phyloP scores from a whole-genome alignment of 2,888 invertebrate species.

The Hermodice carunculata region DNA sequence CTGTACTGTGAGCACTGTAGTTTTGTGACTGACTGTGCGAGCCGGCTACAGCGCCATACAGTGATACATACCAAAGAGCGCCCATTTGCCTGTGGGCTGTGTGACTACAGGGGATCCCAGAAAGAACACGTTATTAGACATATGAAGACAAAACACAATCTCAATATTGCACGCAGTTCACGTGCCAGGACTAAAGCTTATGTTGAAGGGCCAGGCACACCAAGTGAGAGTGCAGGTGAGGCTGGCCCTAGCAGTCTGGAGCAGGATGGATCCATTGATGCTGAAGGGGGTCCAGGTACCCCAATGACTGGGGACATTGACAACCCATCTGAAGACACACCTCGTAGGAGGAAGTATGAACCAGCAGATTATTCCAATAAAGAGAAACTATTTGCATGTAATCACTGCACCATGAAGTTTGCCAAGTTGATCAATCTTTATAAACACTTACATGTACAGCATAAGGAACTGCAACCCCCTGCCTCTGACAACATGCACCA shows the following conservation, averaged over 20 bases:
- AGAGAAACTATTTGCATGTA: slow-evolving; percentile 66
- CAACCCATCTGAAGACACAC: neutral
- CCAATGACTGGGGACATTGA: neutral
- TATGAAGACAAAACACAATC: slow-evolving; percentile 56
- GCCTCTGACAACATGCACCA: slow-evolving; percentile 3
- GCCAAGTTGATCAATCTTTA: slow-evolving; percentile 65
- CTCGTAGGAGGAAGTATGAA: neutral
- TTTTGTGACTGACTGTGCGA: slow-evolving; percentile 67
- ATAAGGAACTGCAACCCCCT: slow-evolving; percentile 27
- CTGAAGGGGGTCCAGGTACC: neutral
- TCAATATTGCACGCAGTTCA: slow-evolving; percentile 38
- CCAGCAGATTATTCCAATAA: slow-evolving; percentile 11
- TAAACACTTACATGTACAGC: slow-evolving; percentile 65
- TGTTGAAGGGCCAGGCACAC: neutral
- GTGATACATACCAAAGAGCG: slow-evolving; percentile 61
- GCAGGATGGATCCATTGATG: neutral
- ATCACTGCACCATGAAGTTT: slow-evolving; percentile 67
- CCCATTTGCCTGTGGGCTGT: slow-evolving; percentile 62
- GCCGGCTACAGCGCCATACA: slow-evolving; percentile 62
- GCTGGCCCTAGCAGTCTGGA: neutral
- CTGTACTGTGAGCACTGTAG: slow-evolving; percentile 65
- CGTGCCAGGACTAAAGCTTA: neutral
- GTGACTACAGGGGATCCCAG: slow-evolving; percentile 61
- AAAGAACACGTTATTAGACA: slow-evolving; percentile 58
- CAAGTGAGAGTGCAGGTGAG: neutral